Conservation (phyloP, 2,888 invertebrate species). For the Aplocera efformata region DNA sequence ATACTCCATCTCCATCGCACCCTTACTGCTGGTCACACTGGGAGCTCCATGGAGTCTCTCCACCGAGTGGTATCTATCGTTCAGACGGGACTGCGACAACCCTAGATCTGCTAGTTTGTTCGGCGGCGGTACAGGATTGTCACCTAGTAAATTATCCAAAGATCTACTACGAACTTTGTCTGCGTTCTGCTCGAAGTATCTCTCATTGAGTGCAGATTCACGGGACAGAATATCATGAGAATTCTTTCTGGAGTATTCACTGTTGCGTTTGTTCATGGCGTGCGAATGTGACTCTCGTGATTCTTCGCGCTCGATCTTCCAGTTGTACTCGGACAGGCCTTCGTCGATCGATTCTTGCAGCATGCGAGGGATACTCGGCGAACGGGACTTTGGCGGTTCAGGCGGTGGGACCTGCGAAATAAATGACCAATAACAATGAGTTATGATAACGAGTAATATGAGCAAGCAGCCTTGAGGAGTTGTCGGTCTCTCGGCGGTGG, state of each 20-base stretch:
- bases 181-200: constrained; percentile 87
- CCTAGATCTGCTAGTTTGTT: constrained; percentile 87
- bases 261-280: constrained; percentile 32
- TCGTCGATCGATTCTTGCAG: constrained; percentile 71
- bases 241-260: constrained; percentile 81
- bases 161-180: constrained; percentile 90
- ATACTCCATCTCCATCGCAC: constrained; percentile 85
- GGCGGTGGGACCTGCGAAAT: constrained; percentile 83
- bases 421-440: constrained; percentile 2
- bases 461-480: too few species aligned
- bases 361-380: constrained; percentile 71
- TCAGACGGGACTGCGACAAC: constrained; percentile 90
- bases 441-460: too few species aligned
- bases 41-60: constrained; percentile 86
- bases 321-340: constrained; percentile 66
- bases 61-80: constrained; percentile 93
- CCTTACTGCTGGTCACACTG: constrained; percentile 77
- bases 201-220: constrained; percentile 91
- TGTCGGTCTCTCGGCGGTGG: too few species aligned
- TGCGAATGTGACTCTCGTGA: constrained; percentile 14
- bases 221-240: constrained; percentile 89
- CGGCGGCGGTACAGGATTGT: constrained; percentile 81
- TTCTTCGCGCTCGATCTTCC: constrained; percentile 64
- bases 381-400: constrained; percentile 81
- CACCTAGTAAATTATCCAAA: constrained; percentile 89